Evolutionary conservation across 2,888 invertebrate species (phyloP).

Genomic region (Polietes domitor): DNA sequence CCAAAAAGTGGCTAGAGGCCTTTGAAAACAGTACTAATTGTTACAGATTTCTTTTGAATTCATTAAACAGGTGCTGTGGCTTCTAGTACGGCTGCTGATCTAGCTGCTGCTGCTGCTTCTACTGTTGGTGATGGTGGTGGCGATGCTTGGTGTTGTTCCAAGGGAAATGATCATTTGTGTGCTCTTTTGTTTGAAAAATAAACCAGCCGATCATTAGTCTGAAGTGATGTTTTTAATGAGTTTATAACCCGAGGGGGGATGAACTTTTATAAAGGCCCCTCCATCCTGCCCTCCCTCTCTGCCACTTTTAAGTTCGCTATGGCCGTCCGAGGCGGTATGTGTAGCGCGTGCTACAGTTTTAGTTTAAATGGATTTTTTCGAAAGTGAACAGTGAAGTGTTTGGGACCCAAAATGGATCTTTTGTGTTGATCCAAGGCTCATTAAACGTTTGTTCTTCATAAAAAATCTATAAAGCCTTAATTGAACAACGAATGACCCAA

Average conservation of each 20-base stretch:
- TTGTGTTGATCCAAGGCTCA: no score
- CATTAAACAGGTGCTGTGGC: constrained; percentile 53
- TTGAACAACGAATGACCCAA: no score
- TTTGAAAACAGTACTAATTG: constrained; percentile 51
- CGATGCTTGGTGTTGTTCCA: background rate
- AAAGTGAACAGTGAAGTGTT: no score
- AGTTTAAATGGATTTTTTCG: constrained; percentile 26
- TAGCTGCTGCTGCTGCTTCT: no score
- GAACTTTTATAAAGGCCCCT: background rate
- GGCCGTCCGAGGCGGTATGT: background rate
- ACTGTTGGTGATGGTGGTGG: background rate
- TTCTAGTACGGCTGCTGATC: constrained; percentile 21
- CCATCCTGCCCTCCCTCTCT: background rate
- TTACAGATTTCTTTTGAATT: constrained; percentile 47
- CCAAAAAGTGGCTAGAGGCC: background rate
- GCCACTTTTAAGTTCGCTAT: background rate
- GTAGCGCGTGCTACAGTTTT: constrained; percentile 46
- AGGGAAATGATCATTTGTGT: constrained; percentile 9
- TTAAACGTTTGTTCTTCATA: no score
- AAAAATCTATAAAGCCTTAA: no score
- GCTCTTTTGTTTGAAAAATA: background rate
- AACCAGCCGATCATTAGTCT: constrained; percentile 31
- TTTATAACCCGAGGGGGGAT: constrained; percentile 16
- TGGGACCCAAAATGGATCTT: no score
- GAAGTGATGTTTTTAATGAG: constrained; percentile 41